A percentile compares a stretch with the other conserved stretches of the same genome.
phyloP scores from a whole-genome alignment of 2,888 invertebrate genomes.

The Mesochorus sp. region DNA sequence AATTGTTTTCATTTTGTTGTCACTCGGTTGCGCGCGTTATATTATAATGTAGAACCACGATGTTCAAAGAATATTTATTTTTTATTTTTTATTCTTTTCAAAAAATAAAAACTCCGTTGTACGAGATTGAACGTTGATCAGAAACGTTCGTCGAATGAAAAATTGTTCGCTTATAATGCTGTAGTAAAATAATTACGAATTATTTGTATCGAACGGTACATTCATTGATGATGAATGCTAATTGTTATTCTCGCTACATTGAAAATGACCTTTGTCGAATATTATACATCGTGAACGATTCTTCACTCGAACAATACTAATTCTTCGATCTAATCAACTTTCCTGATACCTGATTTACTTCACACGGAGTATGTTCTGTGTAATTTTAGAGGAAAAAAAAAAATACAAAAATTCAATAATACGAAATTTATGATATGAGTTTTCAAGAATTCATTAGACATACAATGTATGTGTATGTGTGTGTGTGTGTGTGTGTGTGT shows the following conservation, averaged over 20 bases:
- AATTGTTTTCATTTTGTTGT: neutral
- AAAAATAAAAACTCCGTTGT: conserved; percentile 26
- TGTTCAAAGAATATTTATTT: neutral
- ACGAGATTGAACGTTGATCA: neutral
- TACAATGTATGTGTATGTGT: conserved; percentile 67
- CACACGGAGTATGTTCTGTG: conserved; percentile 9
- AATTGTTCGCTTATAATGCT: too few species aligned
- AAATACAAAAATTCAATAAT: conserved; percentile 37
- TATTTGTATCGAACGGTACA: too few species aligned
- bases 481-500: conserved; percentile 35
- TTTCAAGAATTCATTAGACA: conserved; percentile 63
- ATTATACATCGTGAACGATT: conserved; percentile 1
- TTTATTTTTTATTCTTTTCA: neutral
- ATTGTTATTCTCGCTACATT: neutral
- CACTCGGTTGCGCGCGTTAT: neutral
- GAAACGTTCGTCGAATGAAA: conserved; percentile 4
- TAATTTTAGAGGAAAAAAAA: conserved; percentile 66
- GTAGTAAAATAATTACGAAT: too few species aligned
- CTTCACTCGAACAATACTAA: conserved; percentile 14
- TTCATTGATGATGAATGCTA: neutral
- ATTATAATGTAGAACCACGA: too few species aligned
- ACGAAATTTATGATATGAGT: conserved; percentile 60
- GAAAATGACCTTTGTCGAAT: neutral
- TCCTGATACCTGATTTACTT: conserved; percentile 1
- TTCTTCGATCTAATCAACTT: conserved; percentile 2